Base-by-base conservation (phyloP, 2,888 invertebrate species). In the Drosophila kuntzei region DNA sequence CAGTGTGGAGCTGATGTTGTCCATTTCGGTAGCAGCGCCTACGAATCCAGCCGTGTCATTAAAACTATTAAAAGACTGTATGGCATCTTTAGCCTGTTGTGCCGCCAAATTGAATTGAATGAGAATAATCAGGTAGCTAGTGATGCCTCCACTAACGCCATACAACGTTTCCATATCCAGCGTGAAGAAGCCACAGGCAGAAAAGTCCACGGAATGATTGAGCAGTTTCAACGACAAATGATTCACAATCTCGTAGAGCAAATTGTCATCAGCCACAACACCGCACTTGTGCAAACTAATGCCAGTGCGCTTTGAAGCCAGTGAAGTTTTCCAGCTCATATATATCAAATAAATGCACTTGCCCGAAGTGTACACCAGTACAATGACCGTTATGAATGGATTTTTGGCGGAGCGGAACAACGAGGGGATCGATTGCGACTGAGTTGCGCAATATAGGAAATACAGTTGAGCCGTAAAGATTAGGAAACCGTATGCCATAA, bases 71-170 rank as follows among this genome's bases (percentile, higher is more conserved):
- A 85, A 71, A 0, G 84, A 78, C 20, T 80, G 75, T 41, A 83
- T 79, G 16, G 89, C 82, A 12, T 91, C 89, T 64, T 91, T 92
- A 16, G 91, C 89, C 71, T 91, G 92, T 50, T 91, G 90, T 0
- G 91, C 92, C n/a, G 92, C 92, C 64, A 92, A 80, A 76, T 92
- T 92, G 50, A 92, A 92, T 80, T 92, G 92, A 58, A 92, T 92
- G 25, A 92, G 81, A 43, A 92, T 92, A 27, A 92, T 92, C 0
- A 92, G 76, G 49, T 92, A 92, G 59, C 92, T 92, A 0, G 92
- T 92, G 50, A 92, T 92, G 12, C 92, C 92, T 9, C 92, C 92
- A 61, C 79, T 89, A 71, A 92, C 92, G 7, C 92, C 91, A 70
- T 92, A 92, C 16, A 92, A 70, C 1, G 92, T 92, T 64, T 92